Conservation (phyloP, 1,140 invertebrate genomes). For the Aradophagus sp. region DNA sequence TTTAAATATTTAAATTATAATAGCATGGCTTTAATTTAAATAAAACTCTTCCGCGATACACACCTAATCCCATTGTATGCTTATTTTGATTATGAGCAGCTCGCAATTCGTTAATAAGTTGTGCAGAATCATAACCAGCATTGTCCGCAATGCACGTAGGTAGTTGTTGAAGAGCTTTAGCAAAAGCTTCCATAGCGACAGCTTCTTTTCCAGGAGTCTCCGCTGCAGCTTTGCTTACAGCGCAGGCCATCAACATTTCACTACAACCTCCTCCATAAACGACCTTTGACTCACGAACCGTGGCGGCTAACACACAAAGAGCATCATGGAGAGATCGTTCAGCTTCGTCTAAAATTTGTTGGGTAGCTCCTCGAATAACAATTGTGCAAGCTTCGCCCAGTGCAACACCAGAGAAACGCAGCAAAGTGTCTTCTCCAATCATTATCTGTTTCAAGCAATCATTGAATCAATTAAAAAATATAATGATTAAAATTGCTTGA, state of each 20-base stretch:
- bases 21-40: too few relatives aligned
- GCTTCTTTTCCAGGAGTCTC: constrained; percentile 98
- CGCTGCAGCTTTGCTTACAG: constrained; percentile 87
- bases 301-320: constrained; percentile 96
- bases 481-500: too few relatives aligned
- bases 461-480: too few relatives aligned
- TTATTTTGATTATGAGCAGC: constrained; percentile 89
- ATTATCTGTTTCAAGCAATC: constrained; percentile 79
- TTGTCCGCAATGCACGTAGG: constrained; percentile 99
- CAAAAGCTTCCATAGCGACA: constrained; percentile 97
- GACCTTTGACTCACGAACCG: constrained; percentile 93
- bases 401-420: constrained; percentile 96
- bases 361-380: constrained; percentile 97
- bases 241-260: constrained; percentile 97
- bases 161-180: constrained; percentile 88
- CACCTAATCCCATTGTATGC: constrained; percentile 88
- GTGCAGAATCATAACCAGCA: constrained; percentile 97
- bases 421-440: constrained; percentile 97
- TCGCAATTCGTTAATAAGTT: constrained; percentile 91
- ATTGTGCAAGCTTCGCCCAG: constrained; percentile 98
- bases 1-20: too few relatives aligned
- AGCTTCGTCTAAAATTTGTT: constrained; percentile 99
- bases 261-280: constrained; percentile 95
- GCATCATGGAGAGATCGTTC: constrained; percentile 99
- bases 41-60: too few relatives aligned